These are phyloP conservation scores for Hoplodrina ambigua DNA, from an alignment of 2,888 invertebrate species.

Conservation along the genomic window DNA sequence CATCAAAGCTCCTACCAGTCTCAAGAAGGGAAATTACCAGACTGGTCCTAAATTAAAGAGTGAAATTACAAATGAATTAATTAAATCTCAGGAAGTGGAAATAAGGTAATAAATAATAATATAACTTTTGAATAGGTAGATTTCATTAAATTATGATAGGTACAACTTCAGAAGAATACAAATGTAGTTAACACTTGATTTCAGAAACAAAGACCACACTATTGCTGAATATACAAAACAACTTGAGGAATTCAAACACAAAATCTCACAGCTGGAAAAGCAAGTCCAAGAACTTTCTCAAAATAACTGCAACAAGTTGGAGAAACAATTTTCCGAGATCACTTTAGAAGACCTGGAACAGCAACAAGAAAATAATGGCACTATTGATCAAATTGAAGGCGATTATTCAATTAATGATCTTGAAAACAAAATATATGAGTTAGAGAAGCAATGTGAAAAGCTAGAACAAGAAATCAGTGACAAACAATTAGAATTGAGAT, in stretches of 20 bases:
- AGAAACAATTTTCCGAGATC: conserved; percentile 67
- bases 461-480: conserved; percentile 82
- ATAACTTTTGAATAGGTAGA: neutral
- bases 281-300: conserved; percentile 62
- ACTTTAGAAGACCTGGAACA: conserved; percentile 45
- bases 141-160: neutral
- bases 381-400: conserved; percentile 21
- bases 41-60: conserved; percentile 57
- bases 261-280: conserved; percentile 76
- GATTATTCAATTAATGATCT: conserved; percentile 68
- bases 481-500: conserved; percentile 84
- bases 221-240: conserved; percentile 84
- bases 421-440: conserved; percentile 73
- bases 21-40: conserved; percentile 70
- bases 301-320: conserved; percentile 68
- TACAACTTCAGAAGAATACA: neutral
- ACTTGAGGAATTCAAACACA: conserved; percentile 84
- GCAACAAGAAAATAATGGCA: conserved; percentile 32
- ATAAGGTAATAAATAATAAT: conserved; percentile 76
- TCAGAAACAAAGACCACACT: conserved; percentile 85
- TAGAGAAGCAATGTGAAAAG: conserved; percentile 80
- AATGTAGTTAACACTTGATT: conserved; percentile 47
- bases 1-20: conserved; percentile 69
- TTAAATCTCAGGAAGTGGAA: conserved; percentile 86
- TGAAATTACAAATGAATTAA: conserved; percentile 77